Percentiles rank a stretch among this genome's conserved stretches.
Evolutionary conservation across 2,113 vertebrate genomes (phyloP).

Genomic region (Dascyllus trimaculatus): DNA sequence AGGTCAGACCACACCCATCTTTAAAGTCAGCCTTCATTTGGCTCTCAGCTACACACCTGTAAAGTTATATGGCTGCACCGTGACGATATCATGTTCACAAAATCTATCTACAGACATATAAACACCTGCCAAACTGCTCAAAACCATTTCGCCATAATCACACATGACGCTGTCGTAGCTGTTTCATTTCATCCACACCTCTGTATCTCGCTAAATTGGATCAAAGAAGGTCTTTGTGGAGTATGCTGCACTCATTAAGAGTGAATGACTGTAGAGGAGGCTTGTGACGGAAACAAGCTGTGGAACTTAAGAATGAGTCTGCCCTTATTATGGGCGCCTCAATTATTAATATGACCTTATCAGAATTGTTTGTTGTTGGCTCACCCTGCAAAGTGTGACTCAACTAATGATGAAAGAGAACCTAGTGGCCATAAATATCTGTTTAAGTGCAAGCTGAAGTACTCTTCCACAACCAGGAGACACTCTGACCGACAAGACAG

Average conservation of each 20-base stretch:
- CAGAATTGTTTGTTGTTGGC: conserved; percentile 66
- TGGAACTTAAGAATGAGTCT: conserved; percentile 52
- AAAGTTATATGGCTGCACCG: no score
- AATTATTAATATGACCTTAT: conserved; percentile 77
- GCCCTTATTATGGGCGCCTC: conserved; percentile 65
- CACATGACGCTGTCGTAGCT: no score
- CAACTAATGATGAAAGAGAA: conserved; percentile 64
- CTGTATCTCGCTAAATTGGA: conserved; percentile 43
- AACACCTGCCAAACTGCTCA: no score
- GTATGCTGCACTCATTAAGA: conserved; percentile 48
- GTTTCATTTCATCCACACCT: background rate
- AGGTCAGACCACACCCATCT: no score
- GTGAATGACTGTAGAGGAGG: conserved; percentile 35
- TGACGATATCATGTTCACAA: no score
- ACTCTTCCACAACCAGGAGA: conserved; percentile 7
- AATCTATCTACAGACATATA: no score
- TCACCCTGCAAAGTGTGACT: conserved; percentile 55
- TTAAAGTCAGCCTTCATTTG: no score
- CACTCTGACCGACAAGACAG: conserved; percentile 15
- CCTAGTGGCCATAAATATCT: conserved; percentile 28
- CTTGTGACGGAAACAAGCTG: conserved; percentile 55
- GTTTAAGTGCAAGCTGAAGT: conserved; percentile 14
- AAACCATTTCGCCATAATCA: no score
- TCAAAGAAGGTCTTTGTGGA: conserved; percentile 12
- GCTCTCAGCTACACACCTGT: no score